These are phyloP conservation scores for Ascaphus truei DNA, from an alignment of 2,113 vertebrate genomes.

Conservation along the genomic window DNA sequence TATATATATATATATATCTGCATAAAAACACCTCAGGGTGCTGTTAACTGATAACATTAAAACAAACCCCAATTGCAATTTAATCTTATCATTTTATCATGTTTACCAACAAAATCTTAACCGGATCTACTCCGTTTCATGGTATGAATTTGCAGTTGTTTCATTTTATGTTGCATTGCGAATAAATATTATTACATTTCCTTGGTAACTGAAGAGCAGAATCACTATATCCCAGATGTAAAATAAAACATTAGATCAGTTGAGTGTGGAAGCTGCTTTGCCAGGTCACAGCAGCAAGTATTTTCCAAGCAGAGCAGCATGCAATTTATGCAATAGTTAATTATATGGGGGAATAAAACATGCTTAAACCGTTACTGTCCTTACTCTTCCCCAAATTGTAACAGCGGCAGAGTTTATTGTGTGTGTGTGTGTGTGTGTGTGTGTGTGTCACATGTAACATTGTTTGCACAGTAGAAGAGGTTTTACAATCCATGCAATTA, in stretches of 20 bases:
- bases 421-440: no score
- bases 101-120: background rate
- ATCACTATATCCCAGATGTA: constrained; percentile 4
- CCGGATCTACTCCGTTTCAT: background rate
- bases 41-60: background rate
- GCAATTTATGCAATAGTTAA: no score
- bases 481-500: no score
- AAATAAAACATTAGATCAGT: background rate
- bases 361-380: no score
- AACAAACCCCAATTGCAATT: background rate
- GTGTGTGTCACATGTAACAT: no score
- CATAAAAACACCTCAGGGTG: background rate
- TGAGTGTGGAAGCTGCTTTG: background rate
- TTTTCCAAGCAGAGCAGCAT: no score
- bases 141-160: background rate
- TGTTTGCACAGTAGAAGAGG: no score
- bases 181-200: constrained; percentile 32
- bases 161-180: background rate
- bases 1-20: background rate
- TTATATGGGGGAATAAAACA: no score
- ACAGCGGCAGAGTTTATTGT: no score
- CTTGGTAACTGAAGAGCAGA: constrained; percentile 14
- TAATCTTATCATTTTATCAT: background rate
- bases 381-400: no score
- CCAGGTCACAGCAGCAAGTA: background rate